A percentile compares a stretch with the other conserved stretches of the same genome.
These are phyloP conservation scores for Ptychobarbus kaznakovi DNA, from an alignment of 2,797 vertebrate species.

Conservation along the genomic window DNA sequence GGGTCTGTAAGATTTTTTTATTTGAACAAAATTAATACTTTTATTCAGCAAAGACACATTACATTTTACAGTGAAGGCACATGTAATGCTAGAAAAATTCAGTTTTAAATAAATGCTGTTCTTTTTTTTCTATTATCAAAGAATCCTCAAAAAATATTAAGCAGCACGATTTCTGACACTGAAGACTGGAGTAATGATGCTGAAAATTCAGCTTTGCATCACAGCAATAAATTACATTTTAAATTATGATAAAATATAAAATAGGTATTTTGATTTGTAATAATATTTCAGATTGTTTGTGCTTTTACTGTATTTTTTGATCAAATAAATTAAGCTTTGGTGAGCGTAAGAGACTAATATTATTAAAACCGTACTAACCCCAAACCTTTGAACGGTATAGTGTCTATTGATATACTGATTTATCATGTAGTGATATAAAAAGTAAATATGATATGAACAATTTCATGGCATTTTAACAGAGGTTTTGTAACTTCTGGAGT, in stretches of 20 bases:
- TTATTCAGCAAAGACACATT: background rate
- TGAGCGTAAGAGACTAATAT: background rate
- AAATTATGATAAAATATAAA: background rate
- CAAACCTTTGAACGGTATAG: background rate
- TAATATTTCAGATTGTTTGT: background rate
- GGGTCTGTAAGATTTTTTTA: background rate
- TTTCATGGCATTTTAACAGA: background rate
- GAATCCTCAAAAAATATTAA: background rate
- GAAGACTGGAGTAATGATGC: background rate
- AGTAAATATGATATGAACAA: background rate
- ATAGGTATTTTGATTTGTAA: background rate
- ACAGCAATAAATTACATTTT: background rate
- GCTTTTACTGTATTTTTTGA: background rate
- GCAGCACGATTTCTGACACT: slow-evolving; percentile 2
- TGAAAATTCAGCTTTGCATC: background rate
- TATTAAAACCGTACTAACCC: background rate
- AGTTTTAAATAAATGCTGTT: background rate
- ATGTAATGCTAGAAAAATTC: background rate
- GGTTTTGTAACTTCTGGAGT: background rate
- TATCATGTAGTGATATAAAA: background rate
- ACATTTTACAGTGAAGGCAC: background rate
- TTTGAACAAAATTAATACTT: background rate
- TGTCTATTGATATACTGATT: background rate
- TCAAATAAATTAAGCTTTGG: background rate
- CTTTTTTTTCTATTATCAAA: background rate